Percentiles rank a stretch among this genome's conserved stretches.
These are phyloP conservation scores for Drosophila prostipennis DNA, from an alignment of 2,888 invertebrate genomes.

Conservation along the genomic window DNA sequence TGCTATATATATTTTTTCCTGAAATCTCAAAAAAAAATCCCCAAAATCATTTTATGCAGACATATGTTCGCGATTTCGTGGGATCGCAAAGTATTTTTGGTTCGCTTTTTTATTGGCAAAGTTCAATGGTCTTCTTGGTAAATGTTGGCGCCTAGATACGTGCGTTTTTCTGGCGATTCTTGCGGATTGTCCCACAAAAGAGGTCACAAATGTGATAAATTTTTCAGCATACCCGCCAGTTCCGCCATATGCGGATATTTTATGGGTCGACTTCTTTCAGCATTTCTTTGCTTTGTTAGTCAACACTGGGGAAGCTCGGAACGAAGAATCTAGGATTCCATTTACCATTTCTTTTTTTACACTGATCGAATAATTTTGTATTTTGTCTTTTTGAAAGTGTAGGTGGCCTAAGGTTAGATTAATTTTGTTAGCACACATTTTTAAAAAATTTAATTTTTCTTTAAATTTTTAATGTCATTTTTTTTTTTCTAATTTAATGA, in stretches of 20 bases:
- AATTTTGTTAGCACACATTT: too few species aligned
- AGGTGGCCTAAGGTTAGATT: too few species aligned
- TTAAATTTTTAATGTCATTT: too few species aligned
- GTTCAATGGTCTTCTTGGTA: constrained; percentile 29
- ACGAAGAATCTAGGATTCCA: constrained; percentile 9
- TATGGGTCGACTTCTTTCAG: constrained; percentile 17
- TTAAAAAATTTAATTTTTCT: too few species aligned
- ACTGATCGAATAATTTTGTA: not conserved
- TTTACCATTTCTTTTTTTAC: not conserved
- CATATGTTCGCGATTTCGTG: constrained; percentile 9
- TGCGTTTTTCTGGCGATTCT: constrained; percentile 20
- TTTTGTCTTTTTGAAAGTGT: too few species aligned
- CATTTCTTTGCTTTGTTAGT: constrained; percentile 17
- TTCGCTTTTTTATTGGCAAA: constrained; percentile 11
- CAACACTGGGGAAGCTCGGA: constrained; percentile 7
- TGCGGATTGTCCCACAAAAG: constrained; percentile 27
- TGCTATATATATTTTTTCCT: not conserved
- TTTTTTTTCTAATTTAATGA: too few species aligned
- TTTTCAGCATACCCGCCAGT: constrained; percentile 22
- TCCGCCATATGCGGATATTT: constrained; percentile 29
- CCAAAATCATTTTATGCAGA: not conserved
- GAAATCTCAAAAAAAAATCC: not conserved
- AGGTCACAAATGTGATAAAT: constrained; percentile 40
- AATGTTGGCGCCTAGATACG: constrained; percentile 17
- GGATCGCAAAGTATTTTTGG: constrained; percentile 12